Evolutionary conservation across 2,797 vertebrate genomes (phyloP).

Genomic region (Zenarchopterus dispar): DNA sequence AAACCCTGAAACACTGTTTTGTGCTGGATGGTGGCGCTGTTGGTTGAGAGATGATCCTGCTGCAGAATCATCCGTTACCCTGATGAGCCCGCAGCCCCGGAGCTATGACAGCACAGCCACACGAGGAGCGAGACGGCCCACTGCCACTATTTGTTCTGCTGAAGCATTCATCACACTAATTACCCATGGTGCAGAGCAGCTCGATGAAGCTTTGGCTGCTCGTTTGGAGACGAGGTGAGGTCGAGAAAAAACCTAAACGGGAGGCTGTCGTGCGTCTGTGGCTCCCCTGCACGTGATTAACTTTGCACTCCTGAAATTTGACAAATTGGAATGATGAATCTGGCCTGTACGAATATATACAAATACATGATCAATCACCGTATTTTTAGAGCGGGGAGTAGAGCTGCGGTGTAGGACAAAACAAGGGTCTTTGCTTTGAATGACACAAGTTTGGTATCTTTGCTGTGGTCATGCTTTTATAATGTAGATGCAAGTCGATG

Average conservation of each 20-base stretch:
- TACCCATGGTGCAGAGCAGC: conserved; percentile 74
- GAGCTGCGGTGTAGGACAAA: conserved; percentile 58
- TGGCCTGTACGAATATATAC: conserved; percentile 71
- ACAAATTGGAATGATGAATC: conserved; percentile 81
- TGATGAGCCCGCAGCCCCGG: conserved; percentile 72
- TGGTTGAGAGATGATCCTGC: conserved; percentile 65
- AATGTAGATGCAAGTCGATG: conserved; percentile 24
- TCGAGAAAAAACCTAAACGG: conserved; percentile 65
- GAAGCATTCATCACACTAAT: conserved; percentile 81
- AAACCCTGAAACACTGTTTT: conserved; percentile 24
- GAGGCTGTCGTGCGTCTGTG: conserved; percentile 56
- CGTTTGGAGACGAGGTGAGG: conserved; percentile 66
- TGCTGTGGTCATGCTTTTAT: conserved; percentile 34
- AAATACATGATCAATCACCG: conserved; percentile 74
- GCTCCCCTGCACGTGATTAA: conserved; percentile 70
- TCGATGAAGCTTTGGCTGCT: conserved; percentile 61
- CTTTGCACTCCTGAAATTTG: conserved; percentile 63
- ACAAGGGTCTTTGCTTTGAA: conserved; percentile 49
- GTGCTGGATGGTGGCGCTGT: conserved; percentile 44
- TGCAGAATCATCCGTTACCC: conserved; percentile 76
- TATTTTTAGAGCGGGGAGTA: conserved; percentile 47
- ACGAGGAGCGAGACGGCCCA: conserved; percentile 68
- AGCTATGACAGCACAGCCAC: conserved; percentile 72
- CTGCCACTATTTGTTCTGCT: conserved; percentile 76
- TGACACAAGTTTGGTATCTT: conserved; percentile 39